These are phyloP conservation scores for Andrena dorsata DNA, from an alignment of 2,888 invertebrate genomes.

Conservation along the genomic window DNA sequence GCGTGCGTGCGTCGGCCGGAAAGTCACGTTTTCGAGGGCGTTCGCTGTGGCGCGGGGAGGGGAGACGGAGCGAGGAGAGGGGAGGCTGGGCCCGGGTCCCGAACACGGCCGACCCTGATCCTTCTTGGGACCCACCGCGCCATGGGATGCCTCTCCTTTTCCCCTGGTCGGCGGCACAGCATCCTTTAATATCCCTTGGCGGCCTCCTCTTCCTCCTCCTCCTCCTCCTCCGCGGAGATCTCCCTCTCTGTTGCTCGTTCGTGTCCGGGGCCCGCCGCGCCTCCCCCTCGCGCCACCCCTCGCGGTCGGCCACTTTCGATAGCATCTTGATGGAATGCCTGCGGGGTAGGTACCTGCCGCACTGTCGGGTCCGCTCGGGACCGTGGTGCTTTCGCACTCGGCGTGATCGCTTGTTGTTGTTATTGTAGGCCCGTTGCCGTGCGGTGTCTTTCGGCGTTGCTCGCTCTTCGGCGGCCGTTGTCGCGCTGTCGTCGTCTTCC, in stretches of 20 bases:
- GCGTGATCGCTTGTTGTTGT: conserved; percentile 53
- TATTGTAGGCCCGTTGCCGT: conserved; percentile 51
- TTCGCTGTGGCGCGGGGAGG: not conserved
- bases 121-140: conserved; percentile 77
- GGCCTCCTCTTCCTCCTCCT: conserved; percentile 72
- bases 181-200: conserved; percentile 82
- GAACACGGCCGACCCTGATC: conserved; percentile 68
- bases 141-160: conserved; percentile 71
- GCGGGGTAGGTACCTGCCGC: conserved; percentile 82
- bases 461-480: not conserved
- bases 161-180: conserved; percentile 73
- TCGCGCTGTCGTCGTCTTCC: conserved; percentile 26
- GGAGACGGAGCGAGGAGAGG: conserved; percentile 12
- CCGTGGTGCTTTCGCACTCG: conserved; percentile 60
- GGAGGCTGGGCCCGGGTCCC: conserved; percentile 43
- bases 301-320: conserved; percentile 74
- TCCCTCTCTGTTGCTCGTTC: conserved; percentile 54
- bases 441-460: conserved; percentile 42
- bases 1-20: conserved; percentile 28
- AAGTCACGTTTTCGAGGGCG: conserved; percentile 50
- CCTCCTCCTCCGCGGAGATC: conserved; percentile 46
- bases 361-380: conserved; percentile 78
- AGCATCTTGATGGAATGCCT: conserved; percentile 84
- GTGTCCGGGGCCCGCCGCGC: conserved; percentile 35
- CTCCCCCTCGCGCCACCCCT: conserved; percentile 50